Base-by-base conservation (phyloP, 1,140 invertebrate species). In the Bombus picipes region DNA sequence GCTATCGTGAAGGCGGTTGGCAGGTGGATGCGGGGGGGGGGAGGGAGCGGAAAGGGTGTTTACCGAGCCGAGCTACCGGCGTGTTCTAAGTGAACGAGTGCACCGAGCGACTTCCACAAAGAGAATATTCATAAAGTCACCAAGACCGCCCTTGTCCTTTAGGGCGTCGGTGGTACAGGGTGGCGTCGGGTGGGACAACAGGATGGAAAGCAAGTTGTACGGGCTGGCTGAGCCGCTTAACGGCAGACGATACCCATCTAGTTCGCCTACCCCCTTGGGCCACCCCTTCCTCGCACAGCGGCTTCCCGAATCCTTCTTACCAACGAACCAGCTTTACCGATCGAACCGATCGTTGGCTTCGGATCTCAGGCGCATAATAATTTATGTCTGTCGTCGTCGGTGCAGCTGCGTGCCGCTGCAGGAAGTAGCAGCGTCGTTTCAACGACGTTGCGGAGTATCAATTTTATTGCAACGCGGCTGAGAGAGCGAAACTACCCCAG, bases 81-180 rank as follows among this genome's bases (percentile, higher is more conserved):
- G 70, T 91, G 83, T 91, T 91, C 90, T 84, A 86, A 91, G 90
- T 87, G 88, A 89, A 89, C 83, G 85, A 91, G 90, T 88, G 90
- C 87, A 91, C 81, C 87, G 78, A 80, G 82, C 87, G 72, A 90
- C 82, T 70, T 53, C 47, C 71, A 89, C 90, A 91, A 89, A 91
- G 90, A 88, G 90, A 91, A 91, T 91, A 91, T 91, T 91, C 90
- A 91, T 91, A 91, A 91, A 91, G 90, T 89, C 86, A 65, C 81
- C 81, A 79, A 77, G 78, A 70, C 68, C 82, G 65, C 65, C 82
- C 81, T 88, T 88, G 65, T 90, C 79, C 83, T 88, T 75, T 74
- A 73, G 86, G 76, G 77, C 82, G 87, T 74, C 83, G 89, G 37
- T 57, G 78, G 65, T 62, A n/a, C 28, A 62, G 76, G 41, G 70